Evolutionary conservation across 2,888 invertebrate genomes (phyloP).

Genomic region (Acleris cristana): DNA sequence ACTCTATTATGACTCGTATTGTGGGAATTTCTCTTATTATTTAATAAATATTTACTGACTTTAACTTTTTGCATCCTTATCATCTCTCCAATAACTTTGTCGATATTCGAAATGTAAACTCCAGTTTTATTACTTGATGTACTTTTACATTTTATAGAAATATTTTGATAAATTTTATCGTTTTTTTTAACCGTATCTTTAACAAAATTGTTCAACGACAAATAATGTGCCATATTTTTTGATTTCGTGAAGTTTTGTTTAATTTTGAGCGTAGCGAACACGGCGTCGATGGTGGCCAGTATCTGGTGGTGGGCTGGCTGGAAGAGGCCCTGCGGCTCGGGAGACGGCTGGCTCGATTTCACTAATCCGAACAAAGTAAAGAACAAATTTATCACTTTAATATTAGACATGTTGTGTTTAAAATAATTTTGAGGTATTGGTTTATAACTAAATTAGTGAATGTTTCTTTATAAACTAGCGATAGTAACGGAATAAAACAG

Average conservation of each 20-base stretch:
- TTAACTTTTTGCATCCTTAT: neutral
- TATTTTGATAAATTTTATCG: neutral
- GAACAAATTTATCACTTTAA: neutral
- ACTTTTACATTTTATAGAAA: neutral
- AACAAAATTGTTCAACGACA: conserved; percentile 45
- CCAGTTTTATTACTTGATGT: neutral
- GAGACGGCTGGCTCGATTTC: neutral
- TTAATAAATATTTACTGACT: neutral
- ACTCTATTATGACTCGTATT: neutral
- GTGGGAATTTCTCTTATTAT: neutral
- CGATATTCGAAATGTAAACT: conserved; percentile 3
- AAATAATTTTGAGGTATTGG: neutral
- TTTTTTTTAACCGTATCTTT: neutral
- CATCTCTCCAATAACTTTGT: neutral
- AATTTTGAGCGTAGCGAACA: conserved; percentile 49
- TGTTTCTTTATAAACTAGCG: too few relatives aligned
- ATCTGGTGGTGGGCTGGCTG: conserved; percentile 40
- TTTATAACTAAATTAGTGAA: too few relatives aligned
- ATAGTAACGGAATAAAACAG: too few relatives aligned
- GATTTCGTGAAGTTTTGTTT: conserved; percentile 41
- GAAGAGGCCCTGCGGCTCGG: conserved; percentile 41
- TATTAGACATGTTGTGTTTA: neutral
- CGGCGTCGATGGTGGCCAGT: conserved; percentile 46
- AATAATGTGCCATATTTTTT: conserved; percentile 42
- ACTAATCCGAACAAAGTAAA: neutral